Percentiles rank a stretch among this genome's conserved stretches.
Conservation (phyloP, 2,888 invertebrate genomes). For the Melipona beecheii region DNA sequence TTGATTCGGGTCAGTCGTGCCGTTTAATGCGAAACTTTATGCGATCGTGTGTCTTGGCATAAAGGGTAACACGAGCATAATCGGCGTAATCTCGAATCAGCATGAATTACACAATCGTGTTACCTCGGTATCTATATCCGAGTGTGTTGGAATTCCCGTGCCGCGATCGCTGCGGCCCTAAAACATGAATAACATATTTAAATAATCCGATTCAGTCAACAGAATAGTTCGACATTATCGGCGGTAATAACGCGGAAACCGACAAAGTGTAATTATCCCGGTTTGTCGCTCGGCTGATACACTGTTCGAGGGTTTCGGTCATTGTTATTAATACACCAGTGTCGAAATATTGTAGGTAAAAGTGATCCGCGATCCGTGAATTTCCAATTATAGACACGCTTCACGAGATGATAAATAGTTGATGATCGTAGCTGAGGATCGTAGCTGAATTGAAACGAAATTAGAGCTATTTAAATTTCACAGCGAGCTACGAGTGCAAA, state of each 20-base stretch:
- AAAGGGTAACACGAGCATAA: slow-evolving; percentile 45
- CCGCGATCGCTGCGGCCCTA: slow-evolving; percentile 33
- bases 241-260: slow-evolving; percentile 27
- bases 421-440: no score
- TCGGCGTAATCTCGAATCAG: slow-evolving; percentile 61
- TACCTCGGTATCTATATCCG: slow-evolving; percentile 44
- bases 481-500: no score
- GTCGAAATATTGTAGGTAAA: slow-evolving; percentile 15
- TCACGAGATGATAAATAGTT: background rate
- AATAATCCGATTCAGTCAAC: slow-evolving; percentile 56
- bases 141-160: slow-evolving; percentile 34
- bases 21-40: slow-evolving; percentile 57
- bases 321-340: slow-evolving; percentile 18
- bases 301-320: slow-evolving; percentile 5
- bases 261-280: slow-evolving; percentile 37
- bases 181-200: slow-evolving; percentile 60
- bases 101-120: slow-evolving; percentile 58
- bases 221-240: slow-evolving; percentile 41
- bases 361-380: background rate
- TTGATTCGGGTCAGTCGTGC: slow-evolving; percentile 55
- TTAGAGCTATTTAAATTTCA: background rate
- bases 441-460: background rate
- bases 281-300: background rate
- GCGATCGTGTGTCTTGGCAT: slow-evolving; percentile 44
- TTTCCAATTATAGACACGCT: background rate